These are phyloP conservation scores for Limnephilus lunatus DNA, from an alignment of 2,888 invertebrate genomes.

Conservation along the genomic window DNA sequence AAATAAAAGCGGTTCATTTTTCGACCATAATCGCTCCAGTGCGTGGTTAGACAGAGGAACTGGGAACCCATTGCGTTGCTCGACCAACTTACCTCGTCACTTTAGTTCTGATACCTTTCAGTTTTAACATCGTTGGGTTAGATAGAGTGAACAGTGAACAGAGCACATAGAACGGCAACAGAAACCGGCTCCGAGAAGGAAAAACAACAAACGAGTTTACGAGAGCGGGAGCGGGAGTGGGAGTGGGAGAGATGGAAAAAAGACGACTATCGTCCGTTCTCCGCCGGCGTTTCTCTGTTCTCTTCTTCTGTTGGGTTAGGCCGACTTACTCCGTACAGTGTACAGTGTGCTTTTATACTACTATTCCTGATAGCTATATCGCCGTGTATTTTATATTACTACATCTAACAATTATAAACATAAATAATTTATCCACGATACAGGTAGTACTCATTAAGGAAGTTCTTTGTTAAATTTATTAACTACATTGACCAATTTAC, in stretches of 20 bases:
- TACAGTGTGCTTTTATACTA: too few species aligned
- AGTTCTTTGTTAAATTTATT: too few species aligned
- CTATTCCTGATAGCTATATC: not conserved
- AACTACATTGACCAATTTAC: too few species aligned
- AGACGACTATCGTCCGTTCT: not conserved
- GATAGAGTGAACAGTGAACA: not conserved
- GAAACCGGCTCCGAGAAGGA: not conserved
- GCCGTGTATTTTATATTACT: not conserved
- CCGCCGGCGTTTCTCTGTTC: conserved; percentile 2
- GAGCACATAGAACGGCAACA: not conserved
- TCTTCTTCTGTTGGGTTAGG: not conserved
- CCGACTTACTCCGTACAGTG: too few species aligned
- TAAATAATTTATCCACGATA: too few species aligned
- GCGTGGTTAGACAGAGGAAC: too few species aligned
- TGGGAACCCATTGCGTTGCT: too few species aligned
- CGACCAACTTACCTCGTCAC: not conserved
- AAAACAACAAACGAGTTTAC: conserved; percentile 2
- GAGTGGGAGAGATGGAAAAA: not conserved
- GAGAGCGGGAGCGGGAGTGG: not conserved
- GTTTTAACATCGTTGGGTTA: not conserved
- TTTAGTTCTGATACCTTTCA: not conserved
- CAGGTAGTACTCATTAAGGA: too few species aligned
- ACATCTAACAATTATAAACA: not conserved
- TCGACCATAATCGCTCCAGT: too few species aligned
- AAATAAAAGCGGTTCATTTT: too few species aligned